Evolutionary conservation across 2,113 vertebrate species (phyloP), one percentile per base, ranked within the genome.

Genomic region (Chaetodon auriga): DNA sequence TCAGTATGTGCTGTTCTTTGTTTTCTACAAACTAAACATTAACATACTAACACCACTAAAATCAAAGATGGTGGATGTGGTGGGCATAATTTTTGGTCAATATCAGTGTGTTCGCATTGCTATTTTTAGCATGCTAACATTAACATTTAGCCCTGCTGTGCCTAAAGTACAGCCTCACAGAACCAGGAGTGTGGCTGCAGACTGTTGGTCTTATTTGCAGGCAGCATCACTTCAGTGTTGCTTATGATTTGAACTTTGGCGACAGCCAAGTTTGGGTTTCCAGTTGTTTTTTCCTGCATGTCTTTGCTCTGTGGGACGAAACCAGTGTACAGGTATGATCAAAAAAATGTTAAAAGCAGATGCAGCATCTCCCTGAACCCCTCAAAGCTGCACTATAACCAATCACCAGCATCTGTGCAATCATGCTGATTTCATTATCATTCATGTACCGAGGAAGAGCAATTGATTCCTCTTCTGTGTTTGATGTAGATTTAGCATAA

Each of bases 401-500:
- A 85, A 87, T 81, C 89, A 71, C 77, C 45, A n/a, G 82, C 68
- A 79, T 84, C 81, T 58, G 25, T 75, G 73, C 87, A 78, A 90
- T 88, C 83, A 90, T 76, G 71, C 85, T 89, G 90, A 92, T 92
- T 91, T 84, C 84, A 89, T 93, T 90, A 89, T 91, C 81, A 90
- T 90, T 87, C 87, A 71, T 91, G 84, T 90, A 75, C 81, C 84
- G 68, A 82, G 82, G 75, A 87, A 77, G 70, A 73, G 75, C 64
- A 83, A 92, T 92, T 6, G 89, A 91, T 92, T 80, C 53, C 43
- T 72, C 25, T 16, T 48, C 80, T 78, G 70, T 87, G 90, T 90
- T 84, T 91, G 88, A 90, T 92, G 89, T 90, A 90, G 90, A 91
- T 91, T 90, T 87, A 90, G 87, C 80, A 90, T 78, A 90, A 82